phyloP scores from a whole-genome alignment of 2,797 vertebrate species.

The Coilia nasus region DNA sequence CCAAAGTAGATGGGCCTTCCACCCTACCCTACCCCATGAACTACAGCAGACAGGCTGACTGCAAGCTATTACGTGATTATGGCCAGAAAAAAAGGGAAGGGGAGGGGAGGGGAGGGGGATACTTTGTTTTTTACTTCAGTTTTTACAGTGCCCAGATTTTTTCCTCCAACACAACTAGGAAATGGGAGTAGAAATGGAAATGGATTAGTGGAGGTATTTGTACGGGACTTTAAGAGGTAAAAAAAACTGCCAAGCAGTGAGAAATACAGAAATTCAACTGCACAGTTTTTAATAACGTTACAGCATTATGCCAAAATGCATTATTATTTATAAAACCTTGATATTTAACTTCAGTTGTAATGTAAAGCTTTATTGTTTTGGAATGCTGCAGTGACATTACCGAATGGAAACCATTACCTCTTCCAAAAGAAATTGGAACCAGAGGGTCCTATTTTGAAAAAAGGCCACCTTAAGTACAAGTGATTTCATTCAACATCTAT shows the following conservation, averaged over 20 bases:
- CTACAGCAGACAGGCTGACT: constrained; percentile 21
- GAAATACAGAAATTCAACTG: neutral
- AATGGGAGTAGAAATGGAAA: neutral
- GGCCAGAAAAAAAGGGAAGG: neutral
- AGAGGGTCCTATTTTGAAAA: constrained; percentile 21
- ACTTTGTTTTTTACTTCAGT: neutral
- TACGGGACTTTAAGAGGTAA: neutral
- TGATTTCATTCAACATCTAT: constrained; percentile 26
- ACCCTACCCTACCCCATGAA: neutral
- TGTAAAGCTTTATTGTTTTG: constrained; percentile 27
- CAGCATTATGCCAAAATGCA: constrained; percentile 24
- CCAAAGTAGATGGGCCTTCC: neutral
- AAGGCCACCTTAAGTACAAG: constrained; percentile 25
- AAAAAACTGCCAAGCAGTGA: neutral
- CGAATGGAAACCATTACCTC: constrained; percentile 33
- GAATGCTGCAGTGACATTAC: constrained; percentile 28
- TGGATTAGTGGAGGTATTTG: constrained; percentile 1
- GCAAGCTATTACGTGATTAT: constrained; percentile 26
- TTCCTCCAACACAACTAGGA: constrained; percentile 9
- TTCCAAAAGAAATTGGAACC: constrained; percentile 28
- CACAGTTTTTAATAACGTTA: constrained; percentile 20
- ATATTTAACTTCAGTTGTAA: constrained; percentile 26
- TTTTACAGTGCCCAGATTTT: constrained; percentile 9
- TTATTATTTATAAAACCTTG: constrained; percentile 17
- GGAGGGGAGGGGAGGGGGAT: neutral